Conservation (phyloP, 1,140 invertebrate species). For the Drosophila saltans region DNA sequence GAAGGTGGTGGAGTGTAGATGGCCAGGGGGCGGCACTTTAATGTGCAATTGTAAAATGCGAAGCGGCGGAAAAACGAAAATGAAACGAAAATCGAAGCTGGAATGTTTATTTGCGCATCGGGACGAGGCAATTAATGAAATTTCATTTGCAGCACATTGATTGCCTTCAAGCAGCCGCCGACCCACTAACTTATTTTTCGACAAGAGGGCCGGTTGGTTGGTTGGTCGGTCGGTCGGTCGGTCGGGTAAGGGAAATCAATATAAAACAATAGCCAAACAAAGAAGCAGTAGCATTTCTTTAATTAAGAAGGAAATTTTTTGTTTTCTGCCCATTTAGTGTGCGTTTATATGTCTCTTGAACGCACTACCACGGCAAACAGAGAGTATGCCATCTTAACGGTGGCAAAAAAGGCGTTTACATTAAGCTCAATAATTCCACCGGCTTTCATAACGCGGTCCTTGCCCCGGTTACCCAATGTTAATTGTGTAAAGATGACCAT, state of each 20-base stretch:
- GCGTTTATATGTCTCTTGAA: constrained; percentile 5
- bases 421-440: constrained; percentile 60
- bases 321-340: background rate
- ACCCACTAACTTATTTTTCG: constrained; percentile 21
- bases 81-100: constrained; percentile 31
- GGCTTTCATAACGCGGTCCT: constrained; percentile 40
- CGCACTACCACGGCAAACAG: constrained; percentile 59
- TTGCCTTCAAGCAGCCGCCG: constrained; percentile 34
- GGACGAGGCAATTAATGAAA: constrained; percentile 69
- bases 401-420: constrained; percentile 64
- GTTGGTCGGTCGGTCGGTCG: background rate
- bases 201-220: background rate
- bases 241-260: constrained; percentile 39
- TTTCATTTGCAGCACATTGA: constrained; percentile 63
- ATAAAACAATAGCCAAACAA: constrained; percentile 22
- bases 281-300: constrained; percentile 27
- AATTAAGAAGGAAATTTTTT: constrained; percentile 47
- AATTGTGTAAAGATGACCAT: constrained; percentile 56
- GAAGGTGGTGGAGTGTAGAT: background rate
- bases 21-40: constrained; percentile 29
- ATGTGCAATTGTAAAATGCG: constrained; percentile 52
- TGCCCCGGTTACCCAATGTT: constrained; percentile 19
- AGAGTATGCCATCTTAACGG: constrained; percentile 71
- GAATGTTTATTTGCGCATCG: constrained; percentile 74
- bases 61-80: constrained; percentile 21